Conservation (phyloP, 2,113 vertebrate genomes). For the Forbesichthys papilliferus region DNA sequence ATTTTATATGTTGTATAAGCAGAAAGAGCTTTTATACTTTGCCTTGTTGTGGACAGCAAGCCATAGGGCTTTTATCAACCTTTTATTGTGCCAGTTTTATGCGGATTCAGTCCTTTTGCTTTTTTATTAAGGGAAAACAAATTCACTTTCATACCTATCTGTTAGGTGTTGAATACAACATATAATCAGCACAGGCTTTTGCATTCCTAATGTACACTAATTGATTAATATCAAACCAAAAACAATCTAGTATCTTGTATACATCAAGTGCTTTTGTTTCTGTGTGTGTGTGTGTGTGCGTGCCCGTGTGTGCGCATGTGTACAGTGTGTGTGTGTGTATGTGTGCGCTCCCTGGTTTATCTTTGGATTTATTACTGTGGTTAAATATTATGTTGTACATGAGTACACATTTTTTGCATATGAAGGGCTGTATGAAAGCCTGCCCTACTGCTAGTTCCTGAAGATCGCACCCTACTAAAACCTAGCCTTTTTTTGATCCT, state of each 20-base stretch:
- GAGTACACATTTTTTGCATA: conserved; percentile 58
- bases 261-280: conserved; percentile 79
- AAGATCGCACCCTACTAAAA: conserved; percentile 54
- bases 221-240: conserved; percentile 79
- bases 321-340: too few relatives aligned
- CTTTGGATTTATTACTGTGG: conserved; percentile 71
- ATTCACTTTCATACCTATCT: conserved; percentile 60
- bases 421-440: conserved; percentile 70
- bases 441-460: conserved; percentile 44
- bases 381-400: conserved; percentile 64
- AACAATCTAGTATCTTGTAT: conserved; percentile 72
- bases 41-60: conserved; percentile 75
- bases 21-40: conserved; percentile 78
- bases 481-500: conserved; percentile 14
- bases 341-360: background rate
- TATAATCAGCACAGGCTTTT: conserved; percentile 73
- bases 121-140: conserved; percentile 56
- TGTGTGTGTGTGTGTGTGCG: conserved; percentile 28
- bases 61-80: conserved; percentile 64
- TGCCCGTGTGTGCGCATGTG: background rate
- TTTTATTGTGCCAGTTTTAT: conserved; percentile 70
- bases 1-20: conserved; percentile 77
- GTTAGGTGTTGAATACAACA: conserved; percentile 68
- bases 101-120: conserved; percentile 71
- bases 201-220: conserved; percentile 75